Conservation (phyloP, 2,888 invertebrate species). For the Microctonus hyperodae region DNA sequence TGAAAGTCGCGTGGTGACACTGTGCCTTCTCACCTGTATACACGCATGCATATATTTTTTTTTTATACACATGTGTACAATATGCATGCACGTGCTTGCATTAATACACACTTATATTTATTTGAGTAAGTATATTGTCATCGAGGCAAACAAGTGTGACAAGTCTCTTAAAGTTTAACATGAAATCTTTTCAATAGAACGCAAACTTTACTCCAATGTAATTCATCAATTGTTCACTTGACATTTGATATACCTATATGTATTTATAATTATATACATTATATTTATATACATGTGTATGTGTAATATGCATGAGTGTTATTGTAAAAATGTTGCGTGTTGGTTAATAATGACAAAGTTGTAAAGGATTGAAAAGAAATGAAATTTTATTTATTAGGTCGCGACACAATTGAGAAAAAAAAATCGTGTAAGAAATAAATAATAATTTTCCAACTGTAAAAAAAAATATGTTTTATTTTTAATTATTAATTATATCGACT, state of each 20-base stretch:
- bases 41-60: not conserved
- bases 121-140: slow-evolving; percentile 21
- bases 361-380: not conserved
- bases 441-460: not conserved
- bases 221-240: slow-evolving; percentile 17
- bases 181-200: slow-evolving; percentile 16
- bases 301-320: too few species aligned
- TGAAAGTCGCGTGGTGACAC: slow-evolving; percentile 42
- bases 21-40: slow-evolving; percentile 4
- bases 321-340: not conserved
- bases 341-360: not conserved
- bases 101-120: not conserved
- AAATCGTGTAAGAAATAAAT: not conserved
- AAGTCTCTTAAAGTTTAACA: slow-evolving; percentile 18
- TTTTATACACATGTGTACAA: not conserved
- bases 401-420: not conserved
- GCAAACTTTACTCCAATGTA: slow-evolving; percentile 18
- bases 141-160: not conserved
- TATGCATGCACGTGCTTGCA: not conserved
- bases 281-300: not conserved
- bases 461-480: not conserved
- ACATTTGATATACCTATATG: not conserved
- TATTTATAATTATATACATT: too few species aligned
- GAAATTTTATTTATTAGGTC: not conserved
- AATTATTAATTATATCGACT: not conserved